These are phyloP conservation scores for Falcunculus frontatus DNA, from an alignment of 2,113 vertebrate species.

Conservation along the genomic window DNA sequence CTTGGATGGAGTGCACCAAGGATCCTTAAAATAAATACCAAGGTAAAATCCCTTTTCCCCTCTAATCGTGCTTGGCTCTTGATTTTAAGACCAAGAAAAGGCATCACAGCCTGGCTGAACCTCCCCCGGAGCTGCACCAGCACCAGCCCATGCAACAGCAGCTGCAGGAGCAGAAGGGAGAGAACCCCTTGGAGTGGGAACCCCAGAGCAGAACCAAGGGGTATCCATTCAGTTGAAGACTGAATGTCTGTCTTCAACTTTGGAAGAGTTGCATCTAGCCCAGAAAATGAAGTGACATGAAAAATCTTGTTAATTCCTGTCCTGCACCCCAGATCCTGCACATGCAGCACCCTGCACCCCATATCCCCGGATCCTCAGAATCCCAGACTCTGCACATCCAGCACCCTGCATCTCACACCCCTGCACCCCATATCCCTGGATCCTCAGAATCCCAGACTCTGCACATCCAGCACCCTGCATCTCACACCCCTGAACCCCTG, in stretches of 20 bases:
- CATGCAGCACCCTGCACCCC: neutral
- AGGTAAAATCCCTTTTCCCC: too few relatives aligned
- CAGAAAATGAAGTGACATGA: neutral
- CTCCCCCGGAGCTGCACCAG: neutral
- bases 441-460: too few relatives aligned
- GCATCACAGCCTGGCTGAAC: neutral
- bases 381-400: neutral
- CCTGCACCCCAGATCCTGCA: neutral
- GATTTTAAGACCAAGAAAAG: too few relatives aligned
- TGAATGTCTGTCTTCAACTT: neutral
- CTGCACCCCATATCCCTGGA: too few relatives aligned
- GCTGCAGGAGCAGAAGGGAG: neutral
- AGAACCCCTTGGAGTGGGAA: accelerated
- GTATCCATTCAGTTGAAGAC: too few relatives aligned
- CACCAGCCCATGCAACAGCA: accelerated
- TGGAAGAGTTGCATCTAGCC: neutral
- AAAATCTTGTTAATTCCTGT: neutral
- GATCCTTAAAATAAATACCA: too few relatives aligned
- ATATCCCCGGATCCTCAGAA: neutral
- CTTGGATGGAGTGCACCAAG: too few relatives aligned
- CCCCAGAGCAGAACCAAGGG: neutral
- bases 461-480: neutral
- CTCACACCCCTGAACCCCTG: neutral
- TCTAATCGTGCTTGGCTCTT: too few relatives aligned
- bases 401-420: too few relatives aligned